Base-by-base conservation (phyloP, 2,888 invertebrate genomes). In the Arrhopalites spinosus region DNA sequence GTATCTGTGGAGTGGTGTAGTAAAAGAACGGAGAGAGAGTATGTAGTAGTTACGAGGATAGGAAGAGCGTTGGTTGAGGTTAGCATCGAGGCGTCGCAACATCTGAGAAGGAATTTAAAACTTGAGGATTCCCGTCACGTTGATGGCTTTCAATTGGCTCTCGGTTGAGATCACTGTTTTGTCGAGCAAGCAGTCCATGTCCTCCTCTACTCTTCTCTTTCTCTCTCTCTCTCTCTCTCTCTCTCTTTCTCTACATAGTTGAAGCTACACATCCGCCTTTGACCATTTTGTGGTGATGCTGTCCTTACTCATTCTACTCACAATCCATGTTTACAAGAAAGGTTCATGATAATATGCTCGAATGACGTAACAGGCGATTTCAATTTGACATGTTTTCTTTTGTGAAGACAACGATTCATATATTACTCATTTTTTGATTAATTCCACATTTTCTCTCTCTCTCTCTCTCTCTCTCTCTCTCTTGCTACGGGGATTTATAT, bases 101-200 rank as follows among this genome's bases (percentile, higher is more conserved):
- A 13, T 66, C 36, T 63, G 68, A 17, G 27, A 36, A 70, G 63
- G 76, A 63, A 69, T 70, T 77, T 76, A 76, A 68, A 74, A 79
- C 73, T 73, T 79, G 77, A 76, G 53, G 73, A 82, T 79, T 80
- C 81, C 59, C 27, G 77, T 82, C 82, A 82, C 82, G 82, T 79
- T 77, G 78, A 77, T 74, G 72, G 75, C 79, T 79, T 81, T 81
- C 82, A 81, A 82, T 82, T 82, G 80, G 77, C 78, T 80, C 78
- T 80, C 79, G 80, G 78, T 78, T 77, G 78, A 79, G 79, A 80
- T 79, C 78, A 78, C 78, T 79, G 78, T 80, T 80, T 81, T 81
- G 81, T 78, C 76, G 79, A 81, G 77, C 76, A 78, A 75, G 79
- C 79, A 79, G 80, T 76, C 68, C 72, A 73, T 47, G 67, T 73